Evolutionary conservation across 2,113 vertebrate species (phyloP).

Genomic region (Cinclus cinclus): DNA sequence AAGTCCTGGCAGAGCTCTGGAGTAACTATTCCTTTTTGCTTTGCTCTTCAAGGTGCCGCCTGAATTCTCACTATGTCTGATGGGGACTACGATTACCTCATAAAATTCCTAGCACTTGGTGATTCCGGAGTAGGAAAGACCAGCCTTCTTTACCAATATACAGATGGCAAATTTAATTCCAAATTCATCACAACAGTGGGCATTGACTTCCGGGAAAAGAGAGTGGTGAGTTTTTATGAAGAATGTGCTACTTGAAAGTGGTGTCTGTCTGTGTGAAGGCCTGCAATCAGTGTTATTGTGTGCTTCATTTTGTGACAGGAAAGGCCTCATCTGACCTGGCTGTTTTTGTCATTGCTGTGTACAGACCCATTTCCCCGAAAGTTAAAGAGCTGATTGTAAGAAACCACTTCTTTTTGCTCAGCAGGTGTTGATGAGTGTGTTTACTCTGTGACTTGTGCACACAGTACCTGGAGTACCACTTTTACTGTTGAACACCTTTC

Average conservation of each 20-base stretch:
- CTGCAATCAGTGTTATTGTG: not conserved
- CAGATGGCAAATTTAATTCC: conserved; percentile 94
- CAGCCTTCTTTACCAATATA: conserved; percentile 96
- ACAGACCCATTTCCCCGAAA: not conserved
- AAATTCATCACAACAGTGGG: conserved; percentile 98
- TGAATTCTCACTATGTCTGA: conserved; percentile 91
- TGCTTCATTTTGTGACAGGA: not conserved
- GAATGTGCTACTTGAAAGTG: not conserved
- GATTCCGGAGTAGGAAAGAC: conserved; percentile 98
- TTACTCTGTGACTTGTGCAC: not conserved
- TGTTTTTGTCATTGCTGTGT: not conserved
- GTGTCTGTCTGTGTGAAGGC: not conserved
- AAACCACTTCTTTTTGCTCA: not conserved
- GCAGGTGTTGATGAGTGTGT: no score
- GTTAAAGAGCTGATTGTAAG: not conserved
- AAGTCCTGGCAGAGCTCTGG: not conserved
- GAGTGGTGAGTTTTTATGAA: conserved; percentile 84
- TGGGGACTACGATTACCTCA: conserved; percentile 99
- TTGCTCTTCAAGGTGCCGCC: conserved; percentile 73
- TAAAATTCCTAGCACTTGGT: conserved; percentile 96
- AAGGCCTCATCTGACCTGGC: not conserved
- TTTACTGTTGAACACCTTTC: not conserved
- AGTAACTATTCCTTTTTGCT: not conserved
- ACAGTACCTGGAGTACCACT: not conserved
- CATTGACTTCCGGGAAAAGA: conserved; percentile 97